Evolutionary conservation across 92 coral and sea anemone species (phyloP), one percentile per base, ranked within the genome.

Genomic region (Phymanthus crucifer): DNA sequence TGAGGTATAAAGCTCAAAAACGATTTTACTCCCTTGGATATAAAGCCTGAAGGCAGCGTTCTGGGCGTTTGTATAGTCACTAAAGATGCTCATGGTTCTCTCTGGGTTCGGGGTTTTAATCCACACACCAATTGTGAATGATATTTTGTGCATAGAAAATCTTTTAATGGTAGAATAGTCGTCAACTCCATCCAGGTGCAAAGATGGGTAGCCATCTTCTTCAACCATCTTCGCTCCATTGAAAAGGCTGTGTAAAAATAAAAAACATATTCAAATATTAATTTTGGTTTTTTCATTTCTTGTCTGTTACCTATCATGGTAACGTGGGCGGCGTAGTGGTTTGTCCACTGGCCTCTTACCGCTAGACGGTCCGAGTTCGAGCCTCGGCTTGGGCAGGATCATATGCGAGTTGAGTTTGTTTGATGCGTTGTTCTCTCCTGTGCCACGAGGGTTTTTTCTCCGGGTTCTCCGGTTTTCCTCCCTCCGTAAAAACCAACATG

Each of bases 1-100:
- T 7, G 32, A 17, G 1, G 68, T 61, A 34, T 61, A 61, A 1
- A 61, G 34, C 13, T 61, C 68, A 27, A 33, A 26, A 12, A 61
- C 68, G 29, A 61, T 26, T 18, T 61, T 61, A 10, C 14, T 61
- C 5, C 36, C 68, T 29, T 29, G 17, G 68, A 61, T 61, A 18
- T 61, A 61, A 24, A 61, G 33, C 68, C 68, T 61, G 68, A 61
- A 61, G 36, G 68, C 14, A n/a, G 68, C 68, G 32, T 61, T 61
- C 68, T 10, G 16, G 16, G 68, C 32, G 68, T 61, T 6, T 24
- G 1, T 61, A 61, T 61, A 61, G 29, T 61, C 68, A 61, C 68
- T 61, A 61, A 61, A 61, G 68, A 61, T 29, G 14, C 29, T 26
- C 68, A 61, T 61, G 33, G 68, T 61, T 27, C 68, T 61, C 34